Evolutionary conservation across 2,888 invertebrate species (phyloP), one percentile per base, ranked within the genome.

Genomic region (Limnephilus lunatus): DNA sequence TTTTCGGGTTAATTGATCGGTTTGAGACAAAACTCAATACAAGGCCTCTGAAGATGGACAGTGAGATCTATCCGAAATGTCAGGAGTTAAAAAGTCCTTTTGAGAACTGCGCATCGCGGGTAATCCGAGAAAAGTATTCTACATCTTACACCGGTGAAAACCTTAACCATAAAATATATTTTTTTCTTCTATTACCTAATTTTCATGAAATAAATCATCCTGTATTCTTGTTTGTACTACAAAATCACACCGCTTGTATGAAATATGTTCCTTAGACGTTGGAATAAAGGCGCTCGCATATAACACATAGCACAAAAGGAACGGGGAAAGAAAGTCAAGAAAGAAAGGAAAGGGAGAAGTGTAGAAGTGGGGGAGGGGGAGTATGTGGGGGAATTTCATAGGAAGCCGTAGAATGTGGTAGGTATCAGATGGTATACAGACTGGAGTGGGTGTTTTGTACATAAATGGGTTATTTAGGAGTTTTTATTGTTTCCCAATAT

Each of bases 241-340:
- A n/a, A 68, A 68, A 68, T 68, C 68, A 68, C 68, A 68, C 68
- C 68, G 68, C 68, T 68, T 68, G 68, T 68, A 68, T 68, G 68
- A 68, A 68, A 68, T 68, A 68, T 68, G 68, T 68, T 68, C 68
- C 68, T 68, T 68, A 68, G 68, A 68, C 68, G 68, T 68, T n/a
- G 68, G 68, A 25, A 68, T 68, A 68, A 68, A 68, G 25, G 68
- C 25, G 9, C n/a, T 19, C 25, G 25, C 68, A 25, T 25, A 68
- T n/a, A 68, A 25, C 68, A 68, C 68, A 19, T 48, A 15, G 68
- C 68, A 25, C 9, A 25, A 68, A 68, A 5, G 68, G 68, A n/a
- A n/a, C 25, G 25, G 3, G 68, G 9, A 68, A 68, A 68, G 25
- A 68, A 68, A 68, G 68, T 68, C 68, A n/a, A 25, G 25, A 68